These are phyloP conservation scores for Ciconia boyciana DNA, from an alignment of 2,113 vertebrate genomes.

Conservation along the genomic window DNA sequence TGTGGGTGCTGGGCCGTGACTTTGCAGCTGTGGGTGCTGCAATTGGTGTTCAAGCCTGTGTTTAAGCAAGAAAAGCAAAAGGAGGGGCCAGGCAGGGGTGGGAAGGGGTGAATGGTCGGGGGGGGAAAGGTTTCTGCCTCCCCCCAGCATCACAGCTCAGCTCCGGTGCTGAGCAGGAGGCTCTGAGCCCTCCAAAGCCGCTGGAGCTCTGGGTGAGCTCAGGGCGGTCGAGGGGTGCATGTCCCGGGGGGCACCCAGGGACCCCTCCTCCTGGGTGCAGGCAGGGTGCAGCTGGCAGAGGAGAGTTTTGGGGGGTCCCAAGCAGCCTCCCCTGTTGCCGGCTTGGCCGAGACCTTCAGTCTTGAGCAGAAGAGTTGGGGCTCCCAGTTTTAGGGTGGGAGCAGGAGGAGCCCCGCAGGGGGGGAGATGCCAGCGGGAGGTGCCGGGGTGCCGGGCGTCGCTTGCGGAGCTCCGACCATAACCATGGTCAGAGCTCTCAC, in stretches of 20 bases:
- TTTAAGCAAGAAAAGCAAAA: background rate
- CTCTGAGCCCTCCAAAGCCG: background rate
- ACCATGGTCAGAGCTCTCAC: background rate
- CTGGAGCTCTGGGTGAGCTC: background rate
- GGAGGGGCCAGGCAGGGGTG: background rate
- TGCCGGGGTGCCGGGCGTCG: background rate
- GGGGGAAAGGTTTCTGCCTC: background rate
- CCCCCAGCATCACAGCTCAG: background rate
- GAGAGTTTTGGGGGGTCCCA: background rate
- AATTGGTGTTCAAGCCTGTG: accelerated
- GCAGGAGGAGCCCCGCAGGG: background rate
- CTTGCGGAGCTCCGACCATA: accelerated
- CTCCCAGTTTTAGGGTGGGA: background rate
- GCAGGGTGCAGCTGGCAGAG: background rate
- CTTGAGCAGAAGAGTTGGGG: background rate
- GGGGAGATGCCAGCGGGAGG: background rate
- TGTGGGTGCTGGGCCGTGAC: background rate
- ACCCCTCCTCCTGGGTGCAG: background rate
- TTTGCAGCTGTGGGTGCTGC: background rate
- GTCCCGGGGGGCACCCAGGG: no score
- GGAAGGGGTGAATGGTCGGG: background rate
- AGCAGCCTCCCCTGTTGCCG: accelerated
- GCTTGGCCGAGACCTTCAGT: background rate
- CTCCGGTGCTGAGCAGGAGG: background rate
- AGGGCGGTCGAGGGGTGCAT: background rate